Percentiles rank a stretch among this genome's conserved stretches.
phyloP scores from a whole-genome alignment of 2,797 vertebrate genomes.

The Fundulus diaphanus region DNA sequence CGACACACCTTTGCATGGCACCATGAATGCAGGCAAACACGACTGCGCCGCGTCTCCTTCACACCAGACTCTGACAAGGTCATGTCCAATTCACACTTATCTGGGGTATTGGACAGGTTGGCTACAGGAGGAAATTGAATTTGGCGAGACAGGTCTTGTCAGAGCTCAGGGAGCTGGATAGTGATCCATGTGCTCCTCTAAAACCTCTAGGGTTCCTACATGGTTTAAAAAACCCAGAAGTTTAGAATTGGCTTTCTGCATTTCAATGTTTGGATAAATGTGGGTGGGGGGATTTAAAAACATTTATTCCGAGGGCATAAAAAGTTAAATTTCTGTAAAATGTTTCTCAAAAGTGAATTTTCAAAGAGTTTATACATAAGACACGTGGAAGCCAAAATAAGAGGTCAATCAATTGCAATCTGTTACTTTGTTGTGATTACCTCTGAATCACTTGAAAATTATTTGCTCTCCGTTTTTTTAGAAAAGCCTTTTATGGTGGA shows the following conservation, averaged over 20 bases:
- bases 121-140: constrained; percentile 72
- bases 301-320: no score
- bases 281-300: not conserved
- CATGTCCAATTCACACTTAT: constrained; percentile 72
- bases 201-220: constrained; percentile 11
- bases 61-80: constrained; percentile 76
- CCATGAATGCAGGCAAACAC: constrained; percentile 23
- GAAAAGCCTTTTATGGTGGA: not conserved
- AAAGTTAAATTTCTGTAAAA: not conserved
- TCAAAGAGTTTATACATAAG: not conserved
- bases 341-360: not conserved
- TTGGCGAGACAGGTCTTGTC: constrained; percentile 62
- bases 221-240: not conserved
- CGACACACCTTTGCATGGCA: constrained; percentile 32
- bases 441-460: not conserved
- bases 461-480: not conserved
- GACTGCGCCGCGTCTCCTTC: constrained; percentile 48
- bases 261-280: not conserved
- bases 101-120: constrained; percentile 49
- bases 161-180: constrained; percentile 41
- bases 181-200: constrained; percentile 25
- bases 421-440: not conserved
- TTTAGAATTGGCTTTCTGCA: not conserved
- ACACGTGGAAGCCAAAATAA: not conserved
- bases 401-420: no score